Conservation (phyloP, 1,140 invertebrate species). For the Anoplolepis gracilipes region DNA sequence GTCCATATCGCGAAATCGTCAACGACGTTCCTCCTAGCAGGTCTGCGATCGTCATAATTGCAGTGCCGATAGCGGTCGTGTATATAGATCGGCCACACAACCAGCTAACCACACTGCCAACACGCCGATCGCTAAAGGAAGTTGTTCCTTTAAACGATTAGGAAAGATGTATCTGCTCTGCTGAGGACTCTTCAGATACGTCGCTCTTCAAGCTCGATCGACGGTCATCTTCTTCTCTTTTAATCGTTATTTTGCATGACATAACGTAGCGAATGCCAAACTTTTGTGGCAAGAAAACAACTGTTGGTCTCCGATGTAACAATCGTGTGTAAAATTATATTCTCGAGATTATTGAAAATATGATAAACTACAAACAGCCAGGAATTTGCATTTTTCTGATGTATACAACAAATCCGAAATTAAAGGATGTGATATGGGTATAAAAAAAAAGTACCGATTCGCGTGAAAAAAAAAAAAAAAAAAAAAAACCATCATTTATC, state of each 20-base stretch:
- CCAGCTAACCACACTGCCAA: slow-evolving; percentile 99
- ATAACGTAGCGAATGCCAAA: neutral
- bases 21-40: slow-evolving; percentile 46
- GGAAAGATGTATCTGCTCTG: slow-evolving; percentile 21
- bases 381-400: no score
- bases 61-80: slow-evolving; percentile 98
- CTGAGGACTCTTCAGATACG: slow-evolving; percentile 32
- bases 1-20: neutral
- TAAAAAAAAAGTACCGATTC: neutral
- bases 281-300: neutral
- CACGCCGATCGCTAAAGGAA: slow-evolving; percentile 87
- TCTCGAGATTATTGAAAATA: neutral
- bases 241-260: neutral
- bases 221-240: slow-evolving; percentile 27
- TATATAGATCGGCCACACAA: slow-evolving; percentile 90
- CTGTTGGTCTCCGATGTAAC: neutral
- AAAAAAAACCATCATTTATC: neutral
- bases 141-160: slow-evolving; percentile 31
- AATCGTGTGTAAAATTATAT: neutral
- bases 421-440: neutral
- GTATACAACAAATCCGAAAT: neutral
- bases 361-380: neutral
- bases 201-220: slow-evolving; percentile 25
- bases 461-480: no score
- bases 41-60: slow-evolving; percentile 89